These are phyloP conservation scores for Hormaphis cornu DNA, from an alignment of 1,140 invertebrate genomes.

Conservation along the genomic window DNA sequence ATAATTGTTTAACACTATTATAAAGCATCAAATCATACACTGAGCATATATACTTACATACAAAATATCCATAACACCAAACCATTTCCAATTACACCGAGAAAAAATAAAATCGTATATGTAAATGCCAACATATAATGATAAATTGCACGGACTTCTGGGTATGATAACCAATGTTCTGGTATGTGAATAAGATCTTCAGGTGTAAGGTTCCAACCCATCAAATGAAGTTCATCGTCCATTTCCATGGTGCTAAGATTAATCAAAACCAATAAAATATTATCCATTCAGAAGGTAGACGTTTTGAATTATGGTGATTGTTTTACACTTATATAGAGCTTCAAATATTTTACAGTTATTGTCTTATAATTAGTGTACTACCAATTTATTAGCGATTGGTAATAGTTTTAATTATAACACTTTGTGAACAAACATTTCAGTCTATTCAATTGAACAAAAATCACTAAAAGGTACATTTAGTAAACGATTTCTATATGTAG, in stretches of 20 bases:
- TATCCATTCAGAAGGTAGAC: neutral
- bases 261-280: no score
- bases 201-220: slow-evolving; percentile 67
- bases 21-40: no score
- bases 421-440: no score
- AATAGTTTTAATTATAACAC: no score
- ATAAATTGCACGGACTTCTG: slow-evolving; percentile 67
- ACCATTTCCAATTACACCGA: slow-evolving; percentile 71
- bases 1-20: neutral
- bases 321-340: neutral
- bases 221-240: slow-evolving; percentile 43
- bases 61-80: slow-evolving; percentile 82
- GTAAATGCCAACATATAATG: slow-evolving; percentile 72
- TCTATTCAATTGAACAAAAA: no score
- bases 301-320: neutral
- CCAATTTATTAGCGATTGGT: no score
- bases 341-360: no score
- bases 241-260: slow-evolving; percentile 7
- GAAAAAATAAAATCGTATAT: slow-evolving; percentile 68
- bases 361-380: no score
- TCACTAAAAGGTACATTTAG: no score
- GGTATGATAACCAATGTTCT: slow-evolving; percentile 70
- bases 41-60: slow-evolving; percentile 51
- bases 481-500: no score
- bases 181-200: slow-evolving; percentile 67